phyloP scores from a whole-genome alignment of 2,888 invertebrate genomes.

The Acleris sparsana region DNA sequence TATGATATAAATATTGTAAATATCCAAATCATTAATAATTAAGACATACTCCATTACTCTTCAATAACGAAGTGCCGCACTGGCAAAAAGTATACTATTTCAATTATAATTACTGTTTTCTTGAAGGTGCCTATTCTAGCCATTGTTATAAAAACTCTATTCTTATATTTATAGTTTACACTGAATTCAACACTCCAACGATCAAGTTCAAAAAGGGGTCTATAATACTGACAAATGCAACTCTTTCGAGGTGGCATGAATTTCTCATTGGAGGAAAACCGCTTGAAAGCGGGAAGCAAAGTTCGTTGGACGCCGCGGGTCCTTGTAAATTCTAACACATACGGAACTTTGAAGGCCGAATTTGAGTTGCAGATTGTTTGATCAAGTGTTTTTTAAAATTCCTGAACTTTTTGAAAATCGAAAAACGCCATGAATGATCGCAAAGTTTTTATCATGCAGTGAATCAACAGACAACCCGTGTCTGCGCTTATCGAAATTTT shows the following conservation, averaged over 20 bases:
- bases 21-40: no score
- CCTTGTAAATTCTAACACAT: constrained; percentile 29
- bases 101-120: no score
- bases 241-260: constrained; percentile 43
- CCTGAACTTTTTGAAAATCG: no score
- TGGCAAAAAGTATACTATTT: no score
- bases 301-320: constrained; percentile 15
- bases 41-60: no score
- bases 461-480: no score
- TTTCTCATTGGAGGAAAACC: constrained; percentile 35
- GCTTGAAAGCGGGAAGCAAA: constrained; percentile 18
- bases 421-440: no score
- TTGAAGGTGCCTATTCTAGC: background rate
- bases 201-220: constrained; percentile 36
- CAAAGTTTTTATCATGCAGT: no score
- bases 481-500: no score
- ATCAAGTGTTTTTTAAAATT: background rate
- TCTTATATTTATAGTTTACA: background rate
- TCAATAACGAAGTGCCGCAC: no score
- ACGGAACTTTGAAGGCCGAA: constrained; percentile 13
- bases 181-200: background rate
- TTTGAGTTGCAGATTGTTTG: background rate
- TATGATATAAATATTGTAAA: no score
- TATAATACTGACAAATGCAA: constrained; percentile 43
- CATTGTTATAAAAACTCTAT: background rate